Conservation (phyloP, 1,140 invertebrate species). For the Hycleus cichorii region DNA sequence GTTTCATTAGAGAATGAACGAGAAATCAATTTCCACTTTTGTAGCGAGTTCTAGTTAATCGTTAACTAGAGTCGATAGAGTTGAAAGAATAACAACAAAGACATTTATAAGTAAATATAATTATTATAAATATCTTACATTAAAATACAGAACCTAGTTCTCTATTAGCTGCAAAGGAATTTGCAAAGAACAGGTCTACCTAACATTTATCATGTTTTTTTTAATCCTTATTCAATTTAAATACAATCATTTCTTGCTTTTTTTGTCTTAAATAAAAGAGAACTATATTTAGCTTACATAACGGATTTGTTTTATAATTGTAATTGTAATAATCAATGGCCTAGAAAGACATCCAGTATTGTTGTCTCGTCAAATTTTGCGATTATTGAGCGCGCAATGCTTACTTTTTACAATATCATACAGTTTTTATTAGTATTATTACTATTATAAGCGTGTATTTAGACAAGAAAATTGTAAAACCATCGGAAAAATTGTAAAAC, state of each 20-base stretch:
- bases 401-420: constrained; percentile 20
- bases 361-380: neutral
- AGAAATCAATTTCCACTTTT: too few relatives aligned
- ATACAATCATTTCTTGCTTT: constrained; percentile 26
- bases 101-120: constrained; percentile 42
- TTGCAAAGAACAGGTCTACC: constrained; percentile 35
- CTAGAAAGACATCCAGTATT: constrained; percentile 16
- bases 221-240: constrained; percentile 11
- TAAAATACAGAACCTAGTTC: constrained; percentile 41
- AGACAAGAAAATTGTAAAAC: neutral
- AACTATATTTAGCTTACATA: constrained; percentile 35
- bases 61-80: too few relatives aligned
- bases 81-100: constrained; percentile 14
- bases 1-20: too few relatives aligned
- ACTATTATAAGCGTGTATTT: too few relatives aligned
- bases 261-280: constrained; percentile 3
- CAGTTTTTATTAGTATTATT: too few relatives aligned
- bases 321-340: constrained; percentile 16
- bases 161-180: constrained; percentile 30
- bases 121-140: constrained; percentile 44
- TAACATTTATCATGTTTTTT: constrained; percentile 32
- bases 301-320: neutral
- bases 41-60: too few relatives aligned
- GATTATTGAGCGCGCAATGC: too few relatives aligned
- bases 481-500: neutral